Evolutionary conservation across 2,797 vertebrate genomes (phyloP).

Genomic region (Mus spretus): DNA sequence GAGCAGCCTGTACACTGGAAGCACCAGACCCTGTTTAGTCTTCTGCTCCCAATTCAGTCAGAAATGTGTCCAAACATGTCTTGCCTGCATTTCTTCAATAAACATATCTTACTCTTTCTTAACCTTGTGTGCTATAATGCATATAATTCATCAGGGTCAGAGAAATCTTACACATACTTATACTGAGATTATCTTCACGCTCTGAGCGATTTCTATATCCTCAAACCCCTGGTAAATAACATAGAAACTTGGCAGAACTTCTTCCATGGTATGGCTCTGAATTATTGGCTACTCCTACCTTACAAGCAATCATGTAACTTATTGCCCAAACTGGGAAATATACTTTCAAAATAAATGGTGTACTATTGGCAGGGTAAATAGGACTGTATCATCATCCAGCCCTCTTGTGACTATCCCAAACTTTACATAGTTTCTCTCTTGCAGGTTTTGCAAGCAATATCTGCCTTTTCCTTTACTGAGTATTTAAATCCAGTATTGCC

Average conservation of each 20-base stretch:
- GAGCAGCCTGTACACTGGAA: background rate
- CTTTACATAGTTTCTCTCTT: background rate
- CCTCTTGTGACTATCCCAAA: background rate
- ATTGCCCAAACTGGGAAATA: background rate
- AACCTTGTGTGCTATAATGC: background rate
- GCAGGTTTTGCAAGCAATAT: background rate
- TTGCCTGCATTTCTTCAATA: conserved; percentile 51
- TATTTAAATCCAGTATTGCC: background rate
- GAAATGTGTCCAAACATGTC: background rate
- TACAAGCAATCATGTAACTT: background rate
- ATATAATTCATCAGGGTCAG: background rate
- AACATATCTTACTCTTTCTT: background rate
- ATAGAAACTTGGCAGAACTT: background rate
- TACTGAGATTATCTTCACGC: background rate
- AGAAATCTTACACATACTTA: background rate
- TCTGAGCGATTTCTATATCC: background rate
- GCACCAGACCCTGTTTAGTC: background rate
- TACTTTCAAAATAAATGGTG: background rate
- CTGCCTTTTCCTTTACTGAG: background rate
- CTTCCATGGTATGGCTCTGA: background rate
- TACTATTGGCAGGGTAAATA: background rate
- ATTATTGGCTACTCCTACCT: background rate
- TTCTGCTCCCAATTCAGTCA: background rate
- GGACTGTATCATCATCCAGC: background rate
- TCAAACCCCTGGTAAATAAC: background rate